Conservation (phyloP, 2,888 invertebrate species). For the Synergus gifuensis region DNA sequence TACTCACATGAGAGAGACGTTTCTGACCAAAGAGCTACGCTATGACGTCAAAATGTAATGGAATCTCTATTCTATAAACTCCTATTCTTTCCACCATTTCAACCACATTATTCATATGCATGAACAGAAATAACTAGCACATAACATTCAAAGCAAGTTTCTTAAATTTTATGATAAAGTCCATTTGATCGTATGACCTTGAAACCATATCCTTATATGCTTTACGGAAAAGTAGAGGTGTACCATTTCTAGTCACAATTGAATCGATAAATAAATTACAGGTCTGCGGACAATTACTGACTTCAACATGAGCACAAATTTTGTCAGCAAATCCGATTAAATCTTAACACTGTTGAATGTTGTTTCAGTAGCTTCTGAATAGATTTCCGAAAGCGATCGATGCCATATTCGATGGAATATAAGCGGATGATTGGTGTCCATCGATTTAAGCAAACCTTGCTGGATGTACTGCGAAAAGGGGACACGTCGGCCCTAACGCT, state of each 20-base stretch:
- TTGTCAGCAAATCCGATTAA: constrained; percentile 11
- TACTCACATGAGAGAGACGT: neutral
- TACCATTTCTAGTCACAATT: constrained; percentile 22
- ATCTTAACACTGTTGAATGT: constrained; percentile 6
- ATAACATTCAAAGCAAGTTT: neutral
- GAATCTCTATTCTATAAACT: neutral
- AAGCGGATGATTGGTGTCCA: neutral
- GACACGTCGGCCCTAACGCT: constrained; percentile 52
- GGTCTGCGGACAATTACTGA: neutral
- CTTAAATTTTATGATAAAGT: neutral
- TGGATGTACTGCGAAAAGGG: constrained; percentile 8
- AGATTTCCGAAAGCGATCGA: constrained; percentile 26
- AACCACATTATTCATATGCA: too few relatives aligned
- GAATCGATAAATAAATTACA: constrained; percentile 39
- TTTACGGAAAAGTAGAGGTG: constrained; percentile 20
- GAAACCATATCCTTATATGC: constrained; percentile 24
- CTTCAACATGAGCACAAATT: constrained; percentile 11
- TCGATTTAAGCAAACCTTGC: neutral
- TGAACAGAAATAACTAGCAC: too few relatives aligned
- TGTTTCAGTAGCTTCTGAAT: constrained; percentile 16
- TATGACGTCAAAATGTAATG: neutral
- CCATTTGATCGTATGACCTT: constrained; percentile 15
- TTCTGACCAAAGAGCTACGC: neutral
- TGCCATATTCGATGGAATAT: constrained; percentile 32
- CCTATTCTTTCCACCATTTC: neutral